Base-by-base conservation (phyloP, 1,140 invertebrate genomes). In the Drosophila eugracilis region DNA sequence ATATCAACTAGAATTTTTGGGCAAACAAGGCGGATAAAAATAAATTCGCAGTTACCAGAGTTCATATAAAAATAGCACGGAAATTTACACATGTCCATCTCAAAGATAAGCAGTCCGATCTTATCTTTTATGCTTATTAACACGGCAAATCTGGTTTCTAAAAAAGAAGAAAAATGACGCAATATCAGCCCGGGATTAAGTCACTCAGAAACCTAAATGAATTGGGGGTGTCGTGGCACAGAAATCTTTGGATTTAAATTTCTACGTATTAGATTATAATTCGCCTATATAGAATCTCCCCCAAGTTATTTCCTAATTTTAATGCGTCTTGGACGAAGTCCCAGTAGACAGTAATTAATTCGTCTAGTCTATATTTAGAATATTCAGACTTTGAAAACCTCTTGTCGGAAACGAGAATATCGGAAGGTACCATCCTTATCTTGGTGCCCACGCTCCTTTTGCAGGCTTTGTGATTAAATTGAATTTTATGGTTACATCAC, bases 401-500 rank as follows among this genome's bases (percentile, higher is more conserved):
- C 34, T 66, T 44, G 42, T 42, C 45, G 42, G 58, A 78, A 44
- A 36, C 30, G 45, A 19, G 32, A 75, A 41, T 63, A 70, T 75
- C 37, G 70, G 32, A 54, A 49, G 60, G 30, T 44, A 42, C n/a
- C n/a, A n/a, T n/a, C n/a, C n/a, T n/a, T n/a, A n/a, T n/a, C n/a
- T n/a, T n/a, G n/a, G n/a, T n/a, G 58, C 75, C 80, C 53, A 79
- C 80, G 44, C 59, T 41, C 48, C 32, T 42, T 26, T 41, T 44
- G 12, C 49, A 26, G 41, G 39, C 55, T 54, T 15, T 63, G 49
- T 32, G 53, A 65, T 69, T 65, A 66, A 86, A 80, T 86, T 62
- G 57, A 77, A 57, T 70, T 86, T 58, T 70, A 54, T 71, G 58
- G 54, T 83, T 84, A 71, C 80, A 86, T 86, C 80, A 85, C 72